Evolutionary conservation across 1,140 invertebrate genomes (phyloP), one percentile per base, ranked within the genome.

Genomic region (Campoletis sonorensis): DNA sequence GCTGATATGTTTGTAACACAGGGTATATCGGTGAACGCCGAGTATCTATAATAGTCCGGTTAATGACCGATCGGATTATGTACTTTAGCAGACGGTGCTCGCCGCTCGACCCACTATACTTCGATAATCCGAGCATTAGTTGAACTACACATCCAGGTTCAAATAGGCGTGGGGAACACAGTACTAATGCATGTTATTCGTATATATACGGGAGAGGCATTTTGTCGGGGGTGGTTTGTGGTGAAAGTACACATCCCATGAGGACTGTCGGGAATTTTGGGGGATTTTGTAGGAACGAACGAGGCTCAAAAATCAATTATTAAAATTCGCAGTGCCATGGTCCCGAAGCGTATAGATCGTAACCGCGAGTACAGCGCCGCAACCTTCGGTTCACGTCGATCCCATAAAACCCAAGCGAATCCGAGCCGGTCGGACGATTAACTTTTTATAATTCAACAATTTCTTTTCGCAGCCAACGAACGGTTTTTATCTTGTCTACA

Each of bases 61-160:
- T 75, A 75, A 75, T 75, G 72, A 26, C n/a, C 72, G 45, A 75
- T 75, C 33, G 72, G 72, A 75, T 75, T 54, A 75, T 54, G 49
- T 30, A 49, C 72, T 75, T 75, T 26, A 15, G 72, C 40, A 30
- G 21, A 8, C 72, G 13, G 45, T 51, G 21, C 26, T 27, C 67
- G 27, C 30, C 67, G 27, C 30, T 18, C 67, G 49, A 58, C 40
- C 72, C 33, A 75, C 49, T 49, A 51, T 21, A 73, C 72, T 75
- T 16, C 72, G 72, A 75, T 75, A 75, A 75, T 75, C 72, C 45
- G 27, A 49, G 72, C 49, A 75, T 75, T 75, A 75, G 72, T 54
- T 10, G 72, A 21, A 21, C 49, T 27, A 33, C 26, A 75, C 26
- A 26, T 45, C 21, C 45, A 33, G 67, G 11, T 64, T 23, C 61